Base-by-base conservation (phyloP, 1,140 invertebrate genomes). In the Brachionus manjavacas region DNA sequence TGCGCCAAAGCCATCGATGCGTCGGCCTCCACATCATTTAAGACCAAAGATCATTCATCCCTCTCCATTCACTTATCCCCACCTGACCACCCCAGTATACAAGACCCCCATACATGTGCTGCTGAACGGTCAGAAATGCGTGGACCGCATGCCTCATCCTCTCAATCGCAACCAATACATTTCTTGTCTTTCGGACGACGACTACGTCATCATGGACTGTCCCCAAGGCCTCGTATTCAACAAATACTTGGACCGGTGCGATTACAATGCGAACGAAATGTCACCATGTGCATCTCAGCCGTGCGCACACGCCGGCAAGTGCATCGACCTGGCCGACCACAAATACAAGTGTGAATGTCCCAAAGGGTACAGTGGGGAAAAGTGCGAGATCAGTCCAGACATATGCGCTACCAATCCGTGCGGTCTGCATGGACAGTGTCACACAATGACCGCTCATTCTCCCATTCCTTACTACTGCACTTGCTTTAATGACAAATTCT, bases 151-250 rank as follows among this genome's bases (percentile, higher is more conserved):
- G 28, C 79, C 79, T 11, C 79, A 81, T 60, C 79, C 79, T 14
- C 31, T 28, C 12, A 81, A 81, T 11, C 52, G n/a, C 9, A 28
- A 68, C 41, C 52, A 81, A 11, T 81, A 39, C 52, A 60, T 81
- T 11, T 16, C 14, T 8, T 81, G 79, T n/a, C 52, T 81, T 39
- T 25, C 49, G n/a, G 23, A 81, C 35, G 31, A 55, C 35, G 79
- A 81, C 35, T 81, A 81, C 52, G 41, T 60, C 7, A 81, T 81
- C 11, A 81, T 81, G 79, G 60, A 68, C 28, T 81, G 79, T 60
- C 79, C 79, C 6, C 35, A 60, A 35, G 52, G 52, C 14, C 16
- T 81, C 6, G 79, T 81, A 3, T 81, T 81, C n/a, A 81, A 81
- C 41, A 81, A 81, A 20, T 81, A 81, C 16, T 43, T 81, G 28